Percentiles rank a stretch among this genome's conserved stretches.
phyloP scores from a whole-genome alignment of 2,797 vertebrate species.

The Arnoldichthys spilopterus region DNA sequence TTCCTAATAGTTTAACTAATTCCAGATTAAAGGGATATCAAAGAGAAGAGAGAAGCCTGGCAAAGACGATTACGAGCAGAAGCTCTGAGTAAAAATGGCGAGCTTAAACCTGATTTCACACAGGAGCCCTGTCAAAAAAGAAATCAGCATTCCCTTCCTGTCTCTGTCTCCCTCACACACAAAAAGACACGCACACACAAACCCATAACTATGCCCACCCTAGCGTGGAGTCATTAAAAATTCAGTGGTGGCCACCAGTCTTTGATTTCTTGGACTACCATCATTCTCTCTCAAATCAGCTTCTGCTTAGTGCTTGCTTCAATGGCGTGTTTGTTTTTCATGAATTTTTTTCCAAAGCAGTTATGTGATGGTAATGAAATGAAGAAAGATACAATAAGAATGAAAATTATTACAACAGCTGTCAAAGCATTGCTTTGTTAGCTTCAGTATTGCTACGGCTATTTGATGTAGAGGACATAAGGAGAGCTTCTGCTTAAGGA shows the following conservation, averaged over 20 bases:
- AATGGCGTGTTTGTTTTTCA: slow-evolving; percentile 1
- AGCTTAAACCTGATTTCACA: slow-evolving; percentile 33
- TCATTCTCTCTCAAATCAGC: slow-evolving; percentile 27
- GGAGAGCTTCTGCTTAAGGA: not conserved
- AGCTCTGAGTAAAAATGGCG: slow-evolving; percentile 29
- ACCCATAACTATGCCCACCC: slow-evolving; percentile 27
- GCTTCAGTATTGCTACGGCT: not conserved
- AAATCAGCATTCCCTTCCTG: slow-evolving; percentile 7
- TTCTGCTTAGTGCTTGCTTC: slow-evolving; percentile 17
- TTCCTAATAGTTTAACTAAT: slow-evolving; percentile 47
- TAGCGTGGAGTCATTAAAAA: slow-evolving; percentile 53
- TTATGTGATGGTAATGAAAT: not conserved
- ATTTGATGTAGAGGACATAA: not conserved
- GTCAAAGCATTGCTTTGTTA: slow-evolving; percentile 5
- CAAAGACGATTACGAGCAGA: slow-evolving; percentile 33
- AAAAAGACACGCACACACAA: slow-evolving; percentile 2
- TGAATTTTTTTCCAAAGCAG: slow-evolving; percentile 11
- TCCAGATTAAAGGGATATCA: slow-evolving; percentile 51
- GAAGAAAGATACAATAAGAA: not conserved
- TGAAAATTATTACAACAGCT: not conserved
- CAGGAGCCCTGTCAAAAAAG: slow-evolving; percentile 25
- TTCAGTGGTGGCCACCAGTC: slow-evolving; percentile 44
- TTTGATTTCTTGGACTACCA: slow-evolving; percentile 45
- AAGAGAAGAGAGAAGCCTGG: slow-evolving; percentile 30
- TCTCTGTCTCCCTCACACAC: not conserved